A percentile compares a stretch with the other conserved stretches of the same genome.
These are phyloP conservation scores for Dermatemys mawii DNA, from an alignment of 2,113 vertebrate genomes.

Conservation along the genomic window DNA sequence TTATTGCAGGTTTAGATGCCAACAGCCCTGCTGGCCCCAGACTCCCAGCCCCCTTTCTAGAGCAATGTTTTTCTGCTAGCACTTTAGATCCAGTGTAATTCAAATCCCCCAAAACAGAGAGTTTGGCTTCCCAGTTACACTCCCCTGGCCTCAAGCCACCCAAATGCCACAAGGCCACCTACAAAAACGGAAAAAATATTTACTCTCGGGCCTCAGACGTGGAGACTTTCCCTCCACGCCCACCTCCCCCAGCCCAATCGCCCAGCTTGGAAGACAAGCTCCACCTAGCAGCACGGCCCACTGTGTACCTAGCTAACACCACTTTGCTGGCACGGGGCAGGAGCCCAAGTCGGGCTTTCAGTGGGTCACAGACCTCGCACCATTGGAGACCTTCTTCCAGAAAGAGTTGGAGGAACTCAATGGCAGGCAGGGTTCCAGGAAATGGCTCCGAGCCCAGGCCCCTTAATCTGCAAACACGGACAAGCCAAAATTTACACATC, in stretches of 20 bases:
- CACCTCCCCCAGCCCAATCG: too few species aligned
- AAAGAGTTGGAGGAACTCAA: not conserved
- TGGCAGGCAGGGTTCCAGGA: not conserved
- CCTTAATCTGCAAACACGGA: not conserved
- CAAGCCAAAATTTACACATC: not conserved
- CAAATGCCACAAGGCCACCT: not conserved
- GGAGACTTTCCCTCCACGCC: not conserved
- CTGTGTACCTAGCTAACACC: not conserved
- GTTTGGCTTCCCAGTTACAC: not conserved
- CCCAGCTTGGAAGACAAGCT: accelerated
- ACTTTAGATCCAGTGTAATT: not conserved
- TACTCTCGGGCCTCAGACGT: accelerated
- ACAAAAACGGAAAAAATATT: accelerated
- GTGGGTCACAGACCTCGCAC: not conserved
- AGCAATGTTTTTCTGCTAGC: not conserved
- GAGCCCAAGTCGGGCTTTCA: not conserved
- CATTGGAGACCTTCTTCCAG: not conserved
- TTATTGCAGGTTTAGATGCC: not conserved
- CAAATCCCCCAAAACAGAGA: not conserved
- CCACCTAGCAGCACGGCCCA: not conserved
- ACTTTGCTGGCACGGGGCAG: not conserved
- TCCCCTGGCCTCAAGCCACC: not conserved
- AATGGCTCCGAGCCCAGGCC: not conserved
- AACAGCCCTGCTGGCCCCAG: not conserved
- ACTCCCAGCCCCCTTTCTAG: not conserved